Evolutionary conservation across 2,888 invertebrate species (phyloP).

Genomic region (Pycnomerus fuliginosus): DNA sequence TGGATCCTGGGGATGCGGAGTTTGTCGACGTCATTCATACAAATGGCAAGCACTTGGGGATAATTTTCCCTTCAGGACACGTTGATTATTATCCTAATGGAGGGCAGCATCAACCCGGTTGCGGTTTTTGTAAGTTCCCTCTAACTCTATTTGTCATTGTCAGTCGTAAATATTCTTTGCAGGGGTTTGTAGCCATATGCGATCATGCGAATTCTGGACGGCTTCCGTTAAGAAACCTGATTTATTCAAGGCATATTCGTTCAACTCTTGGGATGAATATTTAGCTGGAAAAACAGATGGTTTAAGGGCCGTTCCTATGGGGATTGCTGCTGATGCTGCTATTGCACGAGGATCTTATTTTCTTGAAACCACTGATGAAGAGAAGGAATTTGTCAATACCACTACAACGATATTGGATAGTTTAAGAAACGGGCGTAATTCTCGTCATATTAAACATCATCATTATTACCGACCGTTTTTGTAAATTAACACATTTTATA

Average conservation of each 20-base stretch:
- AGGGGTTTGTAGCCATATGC: constrained; percentile 46
- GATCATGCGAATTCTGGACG: constrained; percentile 45
- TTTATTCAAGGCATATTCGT: constrained; percentile 43
- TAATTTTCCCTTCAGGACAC: constrained; percentile 52
- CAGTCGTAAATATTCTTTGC: constrained; percentile 16
- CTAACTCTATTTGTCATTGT: neutral
- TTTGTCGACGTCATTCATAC: constrained; percentile 61
- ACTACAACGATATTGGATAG: constrained; percentile 35
- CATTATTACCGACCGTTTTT: too few species aligned
- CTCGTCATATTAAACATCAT: too few species aligned
- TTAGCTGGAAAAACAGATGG: constrained; percentile 26
- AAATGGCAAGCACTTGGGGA: constrained; percentile 54
- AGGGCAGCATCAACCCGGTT: constrained; percentile 60
- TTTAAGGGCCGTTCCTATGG: constrained; percentile 40
- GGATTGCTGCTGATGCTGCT: constrained; percentile 40
- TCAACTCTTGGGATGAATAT: constrained; percentile 39
- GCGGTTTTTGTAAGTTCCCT: constrained; percentile 48
- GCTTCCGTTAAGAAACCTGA: constrained; percentile 44
- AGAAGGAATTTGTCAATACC: constrained; percentile 30
- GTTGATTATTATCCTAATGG: constrained; percentile 65
- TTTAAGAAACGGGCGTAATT: constrained; percentile 9
- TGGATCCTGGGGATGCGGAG: constrained; percentile 54
- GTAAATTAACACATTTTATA: too few species aligned
- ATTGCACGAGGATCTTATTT: constrained; percentile 44
- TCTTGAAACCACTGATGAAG: constrained; percentile 33